Evolutionary conservation across 2,113 vertebrate genomes (phyloP).

Genomic region (Aythya baeri): DNA sequence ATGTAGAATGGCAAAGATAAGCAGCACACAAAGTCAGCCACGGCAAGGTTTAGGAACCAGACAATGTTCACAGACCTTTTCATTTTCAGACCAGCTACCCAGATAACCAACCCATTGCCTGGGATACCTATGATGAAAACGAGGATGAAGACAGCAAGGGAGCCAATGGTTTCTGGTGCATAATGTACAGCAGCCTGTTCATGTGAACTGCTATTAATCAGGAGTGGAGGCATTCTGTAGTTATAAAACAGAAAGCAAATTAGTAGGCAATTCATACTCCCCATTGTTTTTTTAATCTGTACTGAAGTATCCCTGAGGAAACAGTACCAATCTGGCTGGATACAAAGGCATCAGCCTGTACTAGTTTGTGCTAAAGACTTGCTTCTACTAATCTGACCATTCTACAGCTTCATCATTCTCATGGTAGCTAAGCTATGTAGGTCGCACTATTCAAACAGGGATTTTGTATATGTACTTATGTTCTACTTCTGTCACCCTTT

Average conservation of each 20-base stretch:
- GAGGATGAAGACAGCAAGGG: slow-evolving; percentile 65
- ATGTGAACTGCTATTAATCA: slow-evolving; percentile 32
- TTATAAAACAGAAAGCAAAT: not conserved
- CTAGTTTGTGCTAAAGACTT: not conserved
- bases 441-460: not conserved
- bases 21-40: slow-evolving; percentile 83
- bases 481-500: not conserved
- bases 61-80: slow-evolving; percentile 77
- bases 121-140: slow-evolving; percentile 77
- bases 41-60: slow-evolving; percentile 85
- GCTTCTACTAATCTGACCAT: not conserved
- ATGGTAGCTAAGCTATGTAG: accelerated
- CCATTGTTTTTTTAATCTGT: not conserved
- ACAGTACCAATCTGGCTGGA: not conserved
- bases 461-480: not conserved
- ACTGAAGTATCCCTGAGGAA: not conserved
- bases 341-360: not conserved
- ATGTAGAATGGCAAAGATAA: slow-evolving; percentile 80
- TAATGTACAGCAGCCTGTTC: not conserved
- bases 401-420: not conserved
- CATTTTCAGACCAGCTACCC: slow-evolving; percentile 82
- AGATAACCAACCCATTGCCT: slow-evolving; percentile 83
- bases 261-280: not conserved
- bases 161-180: not conserved
- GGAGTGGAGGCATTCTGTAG: slow-evolving; percentile 43